Evolutionary conservation across 2,888 invertebrate species (phyloP).

Genomic region (Serrognathus titanus): DNA sequence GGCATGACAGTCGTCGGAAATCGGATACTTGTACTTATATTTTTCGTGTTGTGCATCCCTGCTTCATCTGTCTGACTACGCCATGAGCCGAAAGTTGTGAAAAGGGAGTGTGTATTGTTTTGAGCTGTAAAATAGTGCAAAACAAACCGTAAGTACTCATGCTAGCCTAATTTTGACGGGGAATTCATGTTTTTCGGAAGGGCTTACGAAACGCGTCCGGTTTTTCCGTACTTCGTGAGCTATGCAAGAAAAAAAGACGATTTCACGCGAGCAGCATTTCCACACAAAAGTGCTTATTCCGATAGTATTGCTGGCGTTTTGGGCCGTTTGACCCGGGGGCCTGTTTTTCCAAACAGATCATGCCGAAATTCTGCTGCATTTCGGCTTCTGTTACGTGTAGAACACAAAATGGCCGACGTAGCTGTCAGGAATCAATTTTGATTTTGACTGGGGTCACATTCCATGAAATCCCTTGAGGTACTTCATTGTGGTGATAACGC

Average conservation of each 20-base stretch:
- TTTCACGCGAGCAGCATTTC: constrained; percentile 4
- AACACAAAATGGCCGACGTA: constrained; percentile 48
- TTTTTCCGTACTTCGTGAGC: constrained; percentile 13
- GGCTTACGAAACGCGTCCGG: not conserved
- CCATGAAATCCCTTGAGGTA: not conserved
- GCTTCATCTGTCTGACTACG: constrained; percentile 36
- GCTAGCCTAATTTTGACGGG: not conserved
- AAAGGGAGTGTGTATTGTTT: constrained; percentile 45
- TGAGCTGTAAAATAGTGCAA: constrained; percentile 22
- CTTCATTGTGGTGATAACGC: not conserved
- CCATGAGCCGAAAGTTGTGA: constrained; percentile 46
- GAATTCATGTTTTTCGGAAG: not conserved
- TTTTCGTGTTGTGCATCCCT: constrained; percentile 27
- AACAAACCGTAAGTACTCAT: constrained; percentile 17
- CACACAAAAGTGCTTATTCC: constrained; percentile 13
- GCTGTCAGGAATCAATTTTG: constrained; percentile 46
- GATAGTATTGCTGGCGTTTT: constrained; percentile 3
- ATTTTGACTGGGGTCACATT: constrained; percentile 28
- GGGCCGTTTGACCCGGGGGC: not conserved
- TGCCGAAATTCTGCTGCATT: constrained; percentile 14
- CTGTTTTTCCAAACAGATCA: not conserved
- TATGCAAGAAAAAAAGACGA: constrained; percentile 10
- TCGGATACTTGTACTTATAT: constrained; percentile 7
- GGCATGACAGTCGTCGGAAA: not conserved
- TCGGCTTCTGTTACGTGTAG: constrained; percentile 24